A percentile compares a stretch with the other conserved stretches of the same genome.
Conservation (phyloP, 2,888 invertebrate species). For the Drosophila mimetica region DNA sequence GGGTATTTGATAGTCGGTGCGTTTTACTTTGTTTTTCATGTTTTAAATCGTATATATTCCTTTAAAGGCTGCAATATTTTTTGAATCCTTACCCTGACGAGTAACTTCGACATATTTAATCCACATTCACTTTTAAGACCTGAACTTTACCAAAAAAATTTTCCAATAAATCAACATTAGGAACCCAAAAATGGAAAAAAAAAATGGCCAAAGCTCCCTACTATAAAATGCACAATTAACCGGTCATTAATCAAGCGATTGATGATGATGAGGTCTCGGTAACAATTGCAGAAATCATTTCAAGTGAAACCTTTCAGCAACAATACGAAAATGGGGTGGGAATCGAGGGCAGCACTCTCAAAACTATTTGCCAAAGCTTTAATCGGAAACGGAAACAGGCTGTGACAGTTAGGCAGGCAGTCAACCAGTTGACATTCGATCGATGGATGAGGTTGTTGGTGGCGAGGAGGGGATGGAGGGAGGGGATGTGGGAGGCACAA, state of each 20-base stretch:
- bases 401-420: slow-evolving; percentile 77
- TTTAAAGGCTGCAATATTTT: too few species aligned
- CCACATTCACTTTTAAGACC: too few species aligned
- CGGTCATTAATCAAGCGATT: slow-evolving; percentile 75
- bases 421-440: slow-evolving; percentile 78
- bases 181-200: not conserved
- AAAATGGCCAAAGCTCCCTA: not conserved
- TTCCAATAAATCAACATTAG: not conserved
- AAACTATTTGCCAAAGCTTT: slow-evolving; percentile 78
- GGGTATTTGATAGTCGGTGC: too few species aligned
- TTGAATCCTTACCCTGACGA: too few species aligned
- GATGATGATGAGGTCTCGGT: slow-evolving; percentile 37
- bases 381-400: slow-evolving; percentile 82
- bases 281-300: slow-evolving; percentile 74
- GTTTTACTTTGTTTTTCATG: too few species aligned
- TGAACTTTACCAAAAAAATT: not conserved
- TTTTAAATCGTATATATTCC: too few species aligned
- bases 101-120: too few species aligned
- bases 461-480: not conserved
- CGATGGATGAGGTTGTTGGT: slow-evolving; percentile 50
- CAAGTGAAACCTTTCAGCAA: slow-evolving; percentile 62
- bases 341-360: slow-evolving; percentile 21
- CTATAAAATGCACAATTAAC: slow-evolving; percentile 69
- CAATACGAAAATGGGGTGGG: not conserved
- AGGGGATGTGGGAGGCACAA: slow-evolving; percentile 53